Base-by-base conservation (phyloP, 2,888 invertebrate genomes). In the Beris morrisii region DNA sequence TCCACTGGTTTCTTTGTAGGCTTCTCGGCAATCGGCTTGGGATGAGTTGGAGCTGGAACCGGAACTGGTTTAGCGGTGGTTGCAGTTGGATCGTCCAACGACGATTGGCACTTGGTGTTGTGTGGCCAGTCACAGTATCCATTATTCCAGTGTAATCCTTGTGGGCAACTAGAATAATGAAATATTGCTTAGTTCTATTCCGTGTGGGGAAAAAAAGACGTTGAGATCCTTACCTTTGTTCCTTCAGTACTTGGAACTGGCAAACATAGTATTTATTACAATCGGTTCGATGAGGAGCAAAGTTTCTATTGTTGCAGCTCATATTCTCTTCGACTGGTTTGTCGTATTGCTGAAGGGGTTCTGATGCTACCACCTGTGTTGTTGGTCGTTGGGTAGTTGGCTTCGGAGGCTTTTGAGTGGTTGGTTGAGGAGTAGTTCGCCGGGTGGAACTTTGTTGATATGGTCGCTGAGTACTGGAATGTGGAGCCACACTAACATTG, bases 261-360 rank as follows among this genome's bases (percentile, higher is more conserved):
- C 94, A 95, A 7, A 91, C 81, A 72, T 89, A 91, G 75, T 93
- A 95, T 75, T 90, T 90, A 70, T 85, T 85, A 75, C 93, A 93
- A 72, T 92, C 88, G 0, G 76, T 76, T 13, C 85, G 82, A 74
- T 92, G 88, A 0, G 86, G 77, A 69, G 83, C 81, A 74, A 89
- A 91, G 69, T 74, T 75, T 30, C 73, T 73, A 22, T 74, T 75
- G 6, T 71, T 69, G 63, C 79, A 80, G 45, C 73, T 72, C 38
- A 38, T 38, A 43, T 72, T 54, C 3, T 70, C 65, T 43, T 15
- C 11, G 44, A 15, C 15, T 9, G 31, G 38, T 12, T 65, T 48
- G 7, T 30, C 11, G n/a, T 22, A 28, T n/a, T 61, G 46, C 11
- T 55, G 31, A 12, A 11, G 30, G 1, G 38, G 22, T 4, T 13